phyloP scores from a whole-genome alignment of 23 tunicate species.

The Phallusia fumigata region DNA sequence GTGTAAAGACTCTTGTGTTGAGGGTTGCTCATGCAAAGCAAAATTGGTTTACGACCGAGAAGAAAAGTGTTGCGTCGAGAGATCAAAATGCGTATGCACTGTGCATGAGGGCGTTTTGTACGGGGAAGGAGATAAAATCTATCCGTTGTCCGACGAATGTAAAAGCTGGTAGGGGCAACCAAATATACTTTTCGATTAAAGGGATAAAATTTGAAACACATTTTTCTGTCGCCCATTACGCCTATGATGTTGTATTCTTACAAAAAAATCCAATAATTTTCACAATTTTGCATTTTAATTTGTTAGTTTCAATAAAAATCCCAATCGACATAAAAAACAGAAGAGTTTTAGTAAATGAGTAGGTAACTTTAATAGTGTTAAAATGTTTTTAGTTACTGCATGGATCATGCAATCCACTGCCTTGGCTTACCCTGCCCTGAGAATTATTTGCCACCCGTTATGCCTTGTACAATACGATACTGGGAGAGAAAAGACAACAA shows the following conservation, averaged over 20 bases:
- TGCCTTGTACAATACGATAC: constrained; percentile 85
- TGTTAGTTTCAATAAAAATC: too few species aligned
- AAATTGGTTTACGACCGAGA: constrained; percentile 74
- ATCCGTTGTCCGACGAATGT: constrained; percentile 96
- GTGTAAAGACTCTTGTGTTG: constrained; percentile 93
- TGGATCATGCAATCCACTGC: constrained; percentile 95
- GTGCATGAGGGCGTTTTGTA: constrained; percentile 81
- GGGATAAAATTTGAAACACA: too few species aligned
- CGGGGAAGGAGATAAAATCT: constrained; percentile 94
- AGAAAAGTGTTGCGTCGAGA: constrained; percentile 90
- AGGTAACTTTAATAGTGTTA: too few species aligned
- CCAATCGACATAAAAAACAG: too few species aligned
- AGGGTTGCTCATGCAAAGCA: constrained; percentile 93
- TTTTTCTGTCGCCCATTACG: too few species aligned
- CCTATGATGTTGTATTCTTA: too few species aligned
- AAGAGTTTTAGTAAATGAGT: too few species aligned
- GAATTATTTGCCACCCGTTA: constrained; percentile 62
- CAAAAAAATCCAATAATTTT: too few species aligned
- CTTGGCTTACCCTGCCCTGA: constrained; percentile 97
- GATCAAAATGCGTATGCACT: constrained; percentile 74
- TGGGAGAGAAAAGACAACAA: constrained; percentile 61
- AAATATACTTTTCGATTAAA: background rate
- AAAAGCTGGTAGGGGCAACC: constrained; percentile 79
- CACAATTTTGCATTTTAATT: too few species aligned
- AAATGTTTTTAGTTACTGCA: constrained; percentile 81